Base-by-base conservation (phyloP, 1,140 invertebrate species). In the Drosophila takahashii region DNA sequence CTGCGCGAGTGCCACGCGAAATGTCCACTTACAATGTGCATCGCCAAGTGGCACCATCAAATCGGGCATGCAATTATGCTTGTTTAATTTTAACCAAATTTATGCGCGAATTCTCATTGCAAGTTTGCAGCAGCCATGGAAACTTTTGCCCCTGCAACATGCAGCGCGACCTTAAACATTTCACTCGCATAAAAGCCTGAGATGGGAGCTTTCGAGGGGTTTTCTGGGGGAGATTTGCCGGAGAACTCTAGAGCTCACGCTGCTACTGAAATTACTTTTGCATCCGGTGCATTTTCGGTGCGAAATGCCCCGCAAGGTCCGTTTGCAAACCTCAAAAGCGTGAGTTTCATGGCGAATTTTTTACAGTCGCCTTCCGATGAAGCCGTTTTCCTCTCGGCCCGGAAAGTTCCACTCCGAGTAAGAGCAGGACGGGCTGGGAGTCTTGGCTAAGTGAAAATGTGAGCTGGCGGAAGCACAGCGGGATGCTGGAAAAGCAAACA, bases 221-320 rank as follows among this genome's bases (percentile, higher is more conserved):
- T 48, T 48, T 26, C 16, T 6, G 2, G 9, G 16, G 64, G 45
- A 39, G 45, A 34, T 27, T 16, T 15, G 13, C 18, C 34, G 34
- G 61, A 50, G 36, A 67, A 34, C 57, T 53, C 62, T 77, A 52
- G 48, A 77, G 74, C 62, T 76, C 52, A 36, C 39, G 58, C 42
- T 77, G 64, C 81, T 85, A 77, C 50, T 72, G 75, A 87, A 86
- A 87, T 87, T 87, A 83, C 84, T 89, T 89, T 70, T 83, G 79
- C 83, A 87, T 87, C 83, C 83, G 84, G 58, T 83, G 79, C 84
- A 87, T 76, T 76, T 77, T 80, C 58, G 29, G 52, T 72, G 62
- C 52, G 65, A 87, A 86, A 87, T 65, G 79, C 75, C 62, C 83
- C 83, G 56, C 75, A 59, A 60, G 83, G 83, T 86, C 65, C 79